phyloP scores from a whole-genome alignment of 2,113 vertebrate genomes.

The Arothron firmamentum region DNA sequence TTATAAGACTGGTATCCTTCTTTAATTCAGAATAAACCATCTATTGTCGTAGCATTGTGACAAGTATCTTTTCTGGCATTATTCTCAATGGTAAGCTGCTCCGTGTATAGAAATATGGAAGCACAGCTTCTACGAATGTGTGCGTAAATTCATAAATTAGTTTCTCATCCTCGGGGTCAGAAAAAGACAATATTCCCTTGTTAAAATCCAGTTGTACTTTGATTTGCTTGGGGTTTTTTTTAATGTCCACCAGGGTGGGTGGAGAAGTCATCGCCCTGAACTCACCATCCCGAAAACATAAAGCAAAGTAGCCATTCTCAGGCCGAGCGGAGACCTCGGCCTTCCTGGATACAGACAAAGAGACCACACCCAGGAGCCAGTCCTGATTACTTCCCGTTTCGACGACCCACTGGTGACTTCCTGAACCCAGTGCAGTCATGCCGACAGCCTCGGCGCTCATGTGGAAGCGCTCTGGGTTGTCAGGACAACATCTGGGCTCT shows the following conservation, averaged over 20 bases:
- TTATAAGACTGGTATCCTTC: background rate
- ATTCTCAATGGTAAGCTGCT: slow-evolving; percentile 61
- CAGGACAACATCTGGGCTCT: slow-evolving; percentile 48
- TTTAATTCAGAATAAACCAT: background rate
- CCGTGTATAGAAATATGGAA: slow-evolving; percentile 75
- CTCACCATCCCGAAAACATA: slow-evolving; percentile 66
- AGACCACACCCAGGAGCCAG: slow-evolving; percentile 74
- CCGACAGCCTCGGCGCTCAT: slow-evolving; percentile 71
- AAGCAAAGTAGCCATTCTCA: slow-evolving; percentile 76
- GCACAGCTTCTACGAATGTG: slow-evolving; percentile 60
- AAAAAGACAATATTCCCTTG: slow-evolving; percentile 64
- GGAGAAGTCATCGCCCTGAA: slow-evolving; percentile 71
- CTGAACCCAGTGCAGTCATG: slow-evolving; percentile 46
- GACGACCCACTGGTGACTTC: slow-evolving; percentile 71
- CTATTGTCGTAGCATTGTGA: slow-evolving; percentile 49
- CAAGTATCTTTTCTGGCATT: slow-evolving; percentile 57
- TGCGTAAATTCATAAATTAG: slow-evolving; percentile 60
- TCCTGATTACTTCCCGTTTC: slow-evolving; percentile 70
- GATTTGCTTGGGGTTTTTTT: slow-evolving; percentile 52
- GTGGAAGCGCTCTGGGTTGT: slow-evolving; percentile 76
- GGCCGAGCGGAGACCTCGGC: slow-evolving; percentile 60
- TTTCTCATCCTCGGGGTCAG: slow-evolving; percentile 37
- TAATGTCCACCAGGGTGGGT: slow-evolving; percentile 41
- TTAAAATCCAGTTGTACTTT: slow-evolving; percentile 69
- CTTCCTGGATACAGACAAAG: slow-evolving; percentile 55